A percentile compares a stretch with the other conserved stretches of the same genome.
Evolutionary conservation across 2,888 invertebrate genomes (phyloP).

Genomic region (Macroteleia sp.): DNA sequence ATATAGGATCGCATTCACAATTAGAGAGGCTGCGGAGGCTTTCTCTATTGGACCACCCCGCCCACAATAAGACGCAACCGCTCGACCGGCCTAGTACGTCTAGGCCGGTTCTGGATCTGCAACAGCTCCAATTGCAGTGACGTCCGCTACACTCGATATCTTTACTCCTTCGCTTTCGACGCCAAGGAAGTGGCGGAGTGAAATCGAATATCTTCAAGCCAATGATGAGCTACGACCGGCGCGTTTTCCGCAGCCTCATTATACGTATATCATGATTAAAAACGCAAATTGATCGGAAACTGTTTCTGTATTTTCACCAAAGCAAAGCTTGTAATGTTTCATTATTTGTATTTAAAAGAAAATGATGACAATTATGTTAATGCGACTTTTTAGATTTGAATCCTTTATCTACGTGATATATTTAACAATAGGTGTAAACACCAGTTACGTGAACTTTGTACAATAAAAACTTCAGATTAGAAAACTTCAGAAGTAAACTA

Average conservation of each 20-base stretch:
- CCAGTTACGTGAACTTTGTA: too few relatives aligned
- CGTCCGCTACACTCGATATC: constrained; percentile 64
- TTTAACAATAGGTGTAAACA: too few relatives aligned
- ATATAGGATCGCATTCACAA: constrained; percentile 67
- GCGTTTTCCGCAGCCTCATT: constrained; percentile 45
- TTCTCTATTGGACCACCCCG: constrained; percentile 79
- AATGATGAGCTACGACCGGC: constrained; percentile 48
- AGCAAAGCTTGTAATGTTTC: too few relatives aligned
- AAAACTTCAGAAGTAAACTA: too few relatives aligned
- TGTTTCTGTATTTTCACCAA: too few relatives aligned
- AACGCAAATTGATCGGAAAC: constrained; percentile 35
- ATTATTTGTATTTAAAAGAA: too few relatives aligned
- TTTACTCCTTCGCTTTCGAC: constrained; percentile 66
- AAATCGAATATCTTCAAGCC: constrained; percentile 50
- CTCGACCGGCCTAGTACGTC: constrained; percentile 65
- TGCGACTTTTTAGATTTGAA: too few relatives aligned
- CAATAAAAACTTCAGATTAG: too few relatives aligned
- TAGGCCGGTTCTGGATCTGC: constrained; percentile 39
- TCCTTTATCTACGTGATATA: too few relatives aligned
- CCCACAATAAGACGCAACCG: constrained; percentile 71
- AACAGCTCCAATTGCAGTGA: constrained; percentile 60
- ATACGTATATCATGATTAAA: constrained; percentile 22
- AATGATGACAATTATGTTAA: too few relatives aligned
- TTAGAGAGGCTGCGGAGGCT: constrained; percentile 76
- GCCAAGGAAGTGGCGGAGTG: constrained; percentile 55